Percentiles rank a stretch among this genome's conserved stretches.
Conservation (phyloP, 2,888 invertebrate species). For the Microplitis deprimator region DNA sequence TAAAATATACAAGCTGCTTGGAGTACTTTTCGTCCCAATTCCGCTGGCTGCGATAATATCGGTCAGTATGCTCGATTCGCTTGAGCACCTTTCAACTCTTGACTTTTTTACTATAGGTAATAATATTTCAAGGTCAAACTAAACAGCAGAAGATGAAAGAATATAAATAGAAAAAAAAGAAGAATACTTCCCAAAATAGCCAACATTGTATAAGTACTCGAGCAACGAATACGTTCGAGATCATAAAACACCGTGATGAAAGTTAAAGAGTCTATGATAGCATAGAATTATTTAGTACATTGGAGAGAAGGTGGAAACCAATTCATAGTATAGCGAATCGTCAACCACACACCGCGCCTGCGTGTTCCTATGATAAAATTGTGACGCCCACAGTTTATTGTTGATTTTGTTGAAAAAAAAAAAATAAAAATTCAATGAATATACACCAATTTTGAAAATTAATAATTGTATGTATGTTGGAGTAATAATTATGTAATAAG, state of each 20-base stretch:
- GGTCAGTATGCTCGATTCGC: constrained; percentile 11
- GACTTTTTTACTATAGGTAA: constrained; percentile 5
- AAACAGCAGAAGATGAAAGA: not conserved
- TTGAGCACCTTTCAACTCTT: not conserved
- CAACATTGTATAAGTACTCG: not conserved
- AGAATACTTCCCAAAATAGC: not conserved
- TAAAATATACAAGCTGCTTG: not conserved
- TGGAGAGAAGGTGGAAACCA: constrained; percentile 25
- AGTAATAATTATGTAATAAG: too few relatives aligned
- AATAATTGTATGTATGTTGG: not conserved
- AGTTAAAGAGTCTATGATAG: constrained; percentile 20
- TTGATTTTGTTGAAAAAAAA: not conserved
- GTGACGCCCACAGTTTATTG: constrained; percentile 23
- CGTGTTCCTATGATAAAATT: constrained; percentile 11
- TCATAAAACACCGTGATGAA: not conserved
- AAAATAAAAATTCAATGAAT: not conserved
- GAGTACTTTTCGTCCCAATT: constrained; percentile 13
- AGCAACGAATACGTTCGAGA: constrained; percentile 7
- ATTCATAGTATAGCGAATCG: constrained; percentile 19
- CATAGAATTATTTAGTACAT: constrained; percentile 19
- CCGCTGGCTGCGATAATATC: constrained; percentile 11
- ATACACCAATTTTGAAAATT: not conserved
- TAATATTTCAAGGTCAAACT: constrained; percentile 12
- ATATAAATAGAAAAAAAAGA: not conserved
- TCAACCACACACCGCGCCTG: constrained; percentile 25